phyloP scores from a whole-genome alignment of 2,888 invertebrate species.

The Meta bourneti region DNA sequence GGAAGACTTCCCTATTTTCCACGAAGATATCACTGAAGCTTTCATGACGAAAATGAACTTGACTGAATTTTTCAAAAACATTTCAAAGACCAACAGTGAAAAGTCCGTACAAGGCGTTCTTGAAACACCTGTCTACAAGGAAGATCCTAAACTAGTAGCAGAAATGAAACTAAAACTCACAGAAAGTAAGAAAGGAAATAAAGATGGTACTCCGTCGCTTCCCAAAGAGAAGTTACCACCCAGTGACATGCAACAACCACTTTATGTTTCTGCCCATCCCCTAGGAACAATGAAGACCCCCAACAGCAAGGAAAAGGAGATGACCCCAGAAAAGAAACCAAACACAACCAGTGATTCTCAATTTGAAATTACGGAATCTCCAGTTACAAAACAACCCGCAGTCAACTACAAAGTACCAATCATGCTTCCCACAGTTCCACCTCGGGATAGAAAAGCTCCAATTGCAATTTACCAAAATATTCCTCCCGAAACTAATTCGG shows the following conservation, averaged over 20 bases:
- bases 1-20: constrained; percentile 54
- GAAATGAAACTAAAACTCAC: background rate
- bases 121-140: background rate
- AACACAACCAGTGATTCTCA: background rate
- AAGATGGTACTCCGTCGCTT: background rate
- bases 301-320: background rate
- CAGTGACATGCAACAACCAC: background rate
- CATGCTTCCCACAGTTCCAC: constrained; percentile 28
- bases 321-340: background rate
- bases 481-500: background rate
- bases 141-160: no score
- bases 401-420: constrained; percentile 62
- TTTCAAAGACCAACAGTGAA: background rate
- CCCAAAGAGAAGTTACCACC: background rate
- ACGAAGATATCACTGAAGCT: constrained; percentile 61
- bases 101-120: background rate
- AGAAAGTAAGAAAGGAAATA: background rate
- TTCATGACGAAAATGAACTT: constrained; percentile 64
- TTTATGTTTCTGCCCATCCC: background rate
- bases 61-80: constrained; percentile 28
- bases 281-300: background rate
- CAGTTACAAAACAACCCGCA: constrained; percentile 13
- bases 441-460: constrained; percentile 46
- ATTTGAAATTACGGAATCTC: background rate
- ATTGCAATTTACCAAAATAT: constrained; percentile 43